Evolutionary conservation across 2,888 invertebrate species (phyloP).

Genomic region (Oasisia sp.): DNA sequence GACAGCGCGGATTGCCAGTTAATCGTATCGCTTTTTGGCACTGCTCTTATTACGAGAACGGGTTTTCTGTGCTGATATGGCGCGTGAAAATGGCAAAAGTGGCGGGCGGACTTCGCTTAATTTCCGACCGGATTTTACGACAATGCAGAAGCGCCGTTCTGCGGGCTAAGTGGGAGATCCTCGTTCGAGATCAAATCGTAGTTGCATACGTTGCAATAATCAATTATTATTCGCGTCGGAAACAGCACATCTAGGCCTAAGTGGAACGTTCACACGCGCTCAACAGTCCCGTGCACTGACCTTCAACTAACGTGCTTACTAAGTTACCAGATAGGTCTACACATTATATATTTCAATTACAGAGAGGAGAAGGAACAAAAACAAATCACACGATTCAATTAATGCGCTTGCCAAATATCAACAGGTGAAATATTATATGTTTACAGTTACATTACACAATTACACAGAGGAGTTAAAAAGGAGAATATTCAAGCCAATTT

Average conservation of each 20-base stretch:
- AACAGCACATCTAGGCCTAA: neutral
- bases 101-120: neutral
- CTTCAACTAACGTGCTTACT: neutral
- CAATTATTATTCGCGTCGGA: neutral
- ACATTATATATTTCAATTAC: neutral
- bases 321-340: neutral
- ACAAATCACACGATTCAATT: too few relatives aligned
- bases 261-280: neutral
- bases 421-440: too few relatives aligned
- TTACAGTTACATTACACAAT: too few relatives aligned
- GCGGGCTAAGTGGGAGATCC: neutral
- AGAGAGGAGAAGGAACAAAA: too few relatives aligned
- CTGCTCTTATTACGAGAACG: neutral
- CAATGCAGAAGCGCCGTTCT: neutral
- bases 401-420: too few relatives aligned
- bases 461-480: too few relatives aligned
- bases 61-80: neutral
- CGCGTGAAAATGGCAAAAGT: slow-evolving; percentile 3
- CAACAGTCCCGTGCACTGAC: neutral
- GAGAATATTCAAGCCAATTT: too few relatives aligned
- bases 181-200: neutral
- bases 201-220: neutral
- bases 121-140: slow-evolving; percentile 1
- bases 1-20: neutral
- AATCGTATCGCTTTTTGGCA: neutral